Percentiles rank a stretch among this genome's conserved stretches.
Conservation (phyloP, 1,140 invertebrate genomes). For the Meteorus sp. region DNA sequence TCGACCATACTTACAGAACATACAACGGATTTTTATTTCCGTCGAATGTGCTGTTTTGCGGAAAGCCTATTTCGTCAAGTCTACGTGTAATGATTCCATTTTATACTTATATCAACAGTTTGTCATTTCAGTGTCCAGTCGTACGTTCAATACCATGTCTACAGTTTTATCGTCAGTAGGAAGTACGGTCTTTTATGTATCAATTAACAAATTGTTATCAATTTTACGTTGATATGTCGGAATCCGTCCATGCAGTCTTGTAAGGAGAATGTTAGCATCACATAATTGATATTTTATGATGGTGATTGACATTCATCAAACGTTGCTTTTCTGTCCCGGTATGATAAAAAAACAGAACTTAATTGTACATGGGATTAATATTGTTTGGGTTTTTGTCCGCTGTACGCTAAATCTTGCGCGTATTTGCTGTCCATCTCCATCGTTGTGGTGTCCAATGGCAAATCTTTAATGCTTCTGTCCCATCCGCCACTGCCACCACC, state of each 20-base stretch:
- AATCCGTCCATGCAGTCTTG: too few species aligned
- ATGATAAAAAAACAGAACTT: slow-evolving; percentile 1
- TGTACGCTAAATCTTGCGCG: slow-evolving; percentile 71
- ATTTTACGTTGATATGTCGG: too few species aligned
- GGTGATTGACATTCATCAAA: slow-evolving; percentile 1
- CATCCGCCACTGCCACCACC: slow-evolving; percentile 63
- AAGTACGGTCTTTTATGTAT: too few species aligned
- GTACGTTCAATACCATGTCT: too few species aligned
- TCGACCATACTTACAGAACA: slow-evolving; percentile 2
- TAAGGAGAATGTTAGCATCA: too few species aligned
- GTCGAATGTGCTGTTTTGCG: not conserved
- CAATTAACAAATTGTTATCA: too few species aligned
- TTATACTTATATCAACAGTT: not conserved
- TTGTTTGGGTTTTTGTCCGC: slow-evolving; percentile 42
- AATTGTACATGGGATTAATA: not conserved
- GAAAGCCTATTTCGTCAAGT: not conserved
- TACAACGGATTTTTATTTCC: slow-evolving; percentile 18
- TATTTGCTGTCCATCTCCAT: slow-evolving; percentile 48
- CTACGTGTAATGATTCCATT: not conserved
- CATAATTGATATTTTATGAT: too few species aligned
- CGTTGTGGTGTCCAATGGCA: slow-evolving; percentile 50
- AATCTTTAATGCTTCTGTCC: slow-evolving; percentile 57
- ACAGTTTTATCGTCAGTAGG: too few species aligned
- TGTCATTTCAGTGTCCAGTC: too few species aligned
- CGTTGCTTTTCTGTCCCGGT: not conserved